Conservation (phyloP, 1,140 invertebrate species). For the Temnothorax nylanderi region DNA sequence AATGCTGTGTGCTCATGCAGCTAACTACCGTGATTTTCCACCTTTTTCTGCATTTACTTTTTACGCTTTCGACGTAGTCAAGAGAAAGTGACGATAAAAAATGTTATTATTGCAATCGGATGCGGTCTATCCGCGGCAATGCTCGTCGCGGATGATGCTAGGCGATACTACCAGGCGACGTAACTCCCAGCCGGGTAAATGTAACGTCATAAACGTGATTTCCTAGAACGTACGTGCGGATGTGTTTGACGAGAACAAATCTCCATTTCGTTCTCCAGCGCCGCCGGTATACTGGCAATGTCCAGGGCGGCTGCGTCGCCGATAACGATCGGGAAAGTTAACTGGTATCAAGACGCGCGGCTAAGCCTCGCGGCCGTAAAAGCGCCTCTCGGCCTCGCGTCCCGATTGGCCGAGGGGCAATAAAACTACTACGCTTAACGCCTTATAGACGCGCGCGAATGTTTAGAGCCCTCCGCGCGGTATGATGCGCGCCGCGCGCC, state of each 20-base stretch:
- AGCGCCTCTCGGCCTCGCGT: constrained; percentile 33
- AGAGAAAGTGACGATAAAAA: constrained; percentile 26
- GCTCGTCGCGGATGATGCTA: background rate
- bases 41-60: background rate
- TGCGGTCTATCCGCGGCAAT: constrained; percentile 8
- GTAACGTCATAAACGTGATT: constrained; percentile 54
- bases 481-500: constrained; percentile 62
- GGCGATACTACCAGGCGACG: background rate
- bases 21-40: background rate
- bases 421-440: constrained; percentile 71
- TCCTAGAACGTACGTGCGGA: constrained; percentile 15
- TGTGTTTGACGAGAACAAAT: constrained; percentile 19
- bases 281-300: constrained; percentile 31
- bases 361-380: constrained; percentile 69
- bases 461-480: constrained; percentile 65
- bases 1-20: background rate
- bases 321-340: constrained; percentile 73
- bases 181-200: constrained; percentile 4
- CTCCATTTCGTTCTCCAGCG: constrained; percentile 41
- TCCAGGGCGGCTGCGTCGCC: constrained; percentile 33
- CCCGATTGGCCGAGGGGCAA: constrained; percentile 64
- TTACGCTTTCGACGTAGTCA: background rate
- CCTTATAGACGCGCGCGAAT: constrained; percentile 69
- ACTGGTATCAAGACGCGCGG: constrained; percentile 63
- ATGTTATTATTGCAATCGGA: constrained; percentile 30